Evolutionary conservation across 2,113 vertebrate species (phyloP).

Genomic region (Dromas ardeola): DNA sequence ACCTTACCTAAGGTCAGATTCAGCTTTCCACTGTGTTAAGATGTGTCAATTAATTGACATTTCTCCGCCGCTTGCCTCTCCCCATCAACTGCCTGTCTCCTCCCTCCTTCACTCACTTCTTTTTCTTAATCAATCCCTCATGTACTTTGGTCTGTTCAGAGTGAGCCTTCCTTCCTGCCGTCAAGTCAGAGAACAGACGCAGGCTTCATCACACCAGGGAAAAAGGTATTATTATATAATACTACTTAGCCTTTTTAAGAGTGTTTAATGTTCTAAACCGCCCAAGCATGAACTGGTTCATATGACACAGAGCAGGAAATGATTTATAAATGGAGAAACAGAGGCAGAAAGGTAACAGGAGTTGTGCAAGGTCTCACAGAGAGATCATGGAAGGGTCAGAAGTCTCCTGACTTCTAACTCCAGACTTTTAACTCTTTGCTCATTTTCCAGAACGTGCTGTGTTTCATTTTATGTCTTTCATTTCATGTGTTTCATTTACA

Average conservation of each 20-base stretch:
- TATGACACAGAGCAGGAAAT: slow-evolving; percentile 14
- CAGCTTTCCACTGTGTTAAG: neutral
- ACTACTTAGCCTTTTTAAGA: neutral
- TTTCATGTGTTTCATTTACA: neutral
- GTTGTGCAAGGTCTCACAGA: neutral
- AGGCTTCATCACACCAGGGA: slow-evolving; percentile 1
- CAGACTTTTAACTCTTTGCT: neutral
- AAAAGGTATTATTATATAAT: slow-evolving; percentile 34
- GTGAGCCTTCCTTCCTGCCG: neutral
- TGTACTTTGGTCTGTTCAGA: neutral
- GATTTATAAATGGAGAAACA: slow-evolving; percentile 31
- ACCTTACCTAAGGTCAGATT: neutral
- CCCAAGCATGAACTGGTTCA: neutral
- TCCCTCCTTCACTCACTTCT: neutral
- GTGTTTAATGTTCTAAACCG: slow-evolving; percentile 12
- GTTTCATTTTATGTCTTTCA: neutral
- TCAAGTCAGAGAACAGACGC: slow-evolving; percentile 4
- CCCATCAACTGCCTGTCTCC: neutral
- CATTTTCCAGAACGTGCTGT: neutral
- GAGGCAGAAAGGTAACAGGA: slow-evolving; percentile 18
- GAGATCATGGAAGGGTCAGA: neutral
- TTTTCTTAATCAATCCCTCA: slow-evolving; percentile 32
- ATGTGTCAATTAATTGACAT: neutral
- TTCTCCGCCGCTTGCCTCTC: neutral
- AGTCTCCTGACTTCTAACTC: neutral